Conservation (phyloP, 1,140 invertebrate species). For the Sycophaga agraensis region DNA sequence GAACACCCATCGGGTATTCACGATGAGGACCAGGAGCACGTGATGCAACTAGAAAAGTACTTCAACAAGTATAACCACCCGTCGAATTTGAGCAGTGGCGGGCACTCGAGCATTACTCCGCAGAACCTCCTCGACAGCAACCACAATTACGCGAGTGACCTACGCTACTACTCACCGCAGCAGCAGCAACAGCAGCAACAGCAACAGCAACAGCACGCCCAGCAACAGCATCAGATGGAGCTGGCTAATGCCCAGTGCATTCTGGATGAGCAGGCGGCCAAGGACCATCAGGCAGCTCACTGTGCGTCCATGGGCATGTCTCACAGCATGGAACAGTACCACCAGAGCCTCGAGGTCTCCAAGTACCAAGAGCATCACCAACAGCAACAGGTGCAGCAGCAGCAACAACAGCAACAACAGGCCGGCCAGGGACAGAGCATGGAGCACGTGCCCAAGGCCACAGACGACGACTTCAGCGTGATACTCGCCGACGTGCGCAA, state of each 20-base stretch:
- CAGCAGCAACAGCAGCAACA: conserved; percentile 47
- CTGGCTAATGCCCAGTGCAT: conserved; percentile 49
- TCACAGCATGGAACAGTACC: conserved; percentile 48
- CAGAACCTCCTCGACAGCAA: conserved; percentile 56
- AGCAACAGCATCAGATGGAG: conserved; percentile 46
- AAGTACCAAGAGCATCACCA: conserved; percentile 52
- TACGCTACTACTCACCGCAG: conserved; percentile 51
- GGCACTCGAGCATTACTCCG: conserved; percentile 45
- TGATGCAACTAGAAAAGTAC: conserved; percentile 56
- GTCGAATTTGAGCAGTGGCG: conserved; percentile 21
- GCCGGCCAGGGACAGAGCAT: conserved; percentile 36
- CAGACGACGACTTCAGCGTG: conserved; percentile 81
- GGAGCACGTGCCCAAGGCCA: conserved; percentile 62
- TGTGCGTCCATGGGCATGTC: conserved; percentile 37
- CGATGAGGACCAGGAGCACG: conserved; percentile 53
- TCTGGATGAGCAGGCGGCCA: conserved; percentile 46
- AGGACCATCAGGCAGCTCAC: conserved; percentile 46
- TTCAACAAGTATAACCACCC: conserved; percentile 58
- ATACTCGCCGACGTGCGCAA: conserved; percentile 82
- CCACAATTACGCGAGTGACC: conserved; percentile 58
- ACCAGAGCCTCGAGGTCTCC: conserved; percentile 45
- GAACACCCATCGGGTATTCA: conserved; percentile 39
- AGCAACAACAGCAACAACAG: conserved; percentile 16
- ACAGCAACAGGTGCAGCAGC: conserved; percentile 54
- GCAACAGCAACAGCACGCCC: conserved; percentile 40